These are phyloP conservation scores for Prunella strophiata DNA, from an alignment of 2,797 vertebrate genomes.

Conservation along the genomic window DNA sequence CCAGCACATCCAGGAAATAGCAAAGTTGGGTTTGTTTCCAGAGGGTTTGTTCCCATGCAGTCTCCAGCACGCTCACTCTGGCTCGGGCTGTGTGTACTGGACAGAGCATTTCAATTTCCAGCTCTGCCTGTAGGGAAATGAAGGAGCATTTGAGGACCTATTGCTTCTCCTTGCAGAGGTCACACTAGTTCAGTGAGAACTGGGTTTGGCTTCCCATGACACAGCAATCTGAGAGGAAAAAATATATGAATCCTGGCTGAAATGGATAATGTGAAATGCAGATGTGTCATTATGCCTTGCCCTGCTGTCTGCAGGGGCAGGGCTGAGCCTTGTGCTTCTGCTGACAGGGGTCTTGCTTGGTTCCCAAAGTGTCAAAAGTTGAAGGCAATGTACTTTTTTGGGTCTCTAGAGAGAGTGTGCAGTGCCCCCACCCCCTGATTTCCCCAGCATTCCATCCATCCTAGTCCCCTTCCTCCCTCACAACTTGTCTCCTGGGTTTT, in stretches of 20 bases:
- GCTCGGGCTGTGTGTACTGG: not conserved
- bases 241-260: not conserved
- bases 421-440: rapidly evolving
- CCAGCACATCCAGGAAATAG: not conserved
- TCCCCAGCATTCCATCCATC: not conserved
- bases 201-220: not conserved
- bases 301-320: not conserved
- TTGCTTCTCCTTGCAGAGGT: not conserved
- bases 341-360: not conserved
- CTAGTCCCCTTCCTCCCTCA: not conserved
- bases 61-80: not conserved
- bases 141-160: not conserved
- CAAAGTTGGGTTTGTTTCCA: not conserved
- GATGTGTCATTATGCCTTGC: not conserved
- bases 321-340: not conserved
- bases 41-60: not conserved
- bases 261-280: not conserved
- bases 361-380: not conserved
- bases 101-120: not conserved
- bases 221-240: not conserved
- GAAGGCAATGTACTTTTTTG: not conserved
- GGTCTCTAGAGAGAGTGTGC: not conserved
- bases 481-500: not conserved
- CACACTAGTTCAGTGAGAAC: not conserved
- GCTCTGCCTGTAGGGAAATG: not conserved